Evolutionary conservation across 2,797 vertebrate species (phyloP), one percentile per base, ranked within the genome.

Genomic region (Rhynchonycteris naso): DNA sequence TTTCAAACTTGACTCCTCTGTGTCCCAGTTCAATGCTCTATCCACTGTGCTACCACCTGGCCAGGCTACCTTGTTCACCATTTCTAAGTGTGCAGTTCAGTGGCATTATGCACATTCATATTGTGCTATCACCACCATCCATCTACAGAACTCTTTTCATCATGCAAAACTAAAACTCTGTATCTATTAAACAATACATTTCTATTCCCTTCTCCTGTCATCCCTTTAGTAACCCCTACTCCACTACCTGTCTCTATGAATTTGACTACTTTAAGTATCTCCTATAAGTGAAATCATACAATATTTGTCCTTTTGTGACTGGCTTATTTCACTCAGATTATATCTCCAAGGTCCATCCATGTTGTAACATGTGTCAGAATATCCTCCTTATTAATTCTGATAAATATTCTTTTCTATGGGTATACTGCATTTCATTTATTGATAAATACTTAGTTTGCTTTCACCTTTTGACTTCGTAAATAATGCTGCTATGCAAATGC

Each of bases 261-360:
- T 75, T 30, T 90, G 28, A 78, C 71, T 91, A 76, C 69, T 86
- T 33, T 19, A 71, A 24, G 5, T 81, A 72, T 19, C 81, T 90
- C 24, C 43, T 43, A 30, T 50, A 84, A 63, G 8, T 87, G 50
- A 69, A 89, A 80, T 83, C 16, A 59, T 63, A 58, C 7, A 50
- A 47, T 88, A 24, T 71, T 90, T 93, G 47, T 80, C 80, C 65
- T 92, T 59, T 66, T 80, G 66, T 80, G 59, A 80, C 35, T 79
- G 71, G n/a, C 22, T 68, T 85, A 68, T 93, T 94, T 89, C 71
- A 80, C 19, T 69, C 79, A 69, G 26, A 71, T 61, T 68, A 76
- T 83, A 15, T 90, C 81, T 43, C 93, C 26, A 56, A 54, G 65
- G 22, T 59, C 52, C 47, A 89, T 87, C 19, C 52, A 52, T 47